A percentile compares a stretch with the other conserved stretches of the same genome.
Evolutionary conservation across 2,113 vertebrate species (phyloP).

Genomic region (Microtus ochrogaster): DNA sequence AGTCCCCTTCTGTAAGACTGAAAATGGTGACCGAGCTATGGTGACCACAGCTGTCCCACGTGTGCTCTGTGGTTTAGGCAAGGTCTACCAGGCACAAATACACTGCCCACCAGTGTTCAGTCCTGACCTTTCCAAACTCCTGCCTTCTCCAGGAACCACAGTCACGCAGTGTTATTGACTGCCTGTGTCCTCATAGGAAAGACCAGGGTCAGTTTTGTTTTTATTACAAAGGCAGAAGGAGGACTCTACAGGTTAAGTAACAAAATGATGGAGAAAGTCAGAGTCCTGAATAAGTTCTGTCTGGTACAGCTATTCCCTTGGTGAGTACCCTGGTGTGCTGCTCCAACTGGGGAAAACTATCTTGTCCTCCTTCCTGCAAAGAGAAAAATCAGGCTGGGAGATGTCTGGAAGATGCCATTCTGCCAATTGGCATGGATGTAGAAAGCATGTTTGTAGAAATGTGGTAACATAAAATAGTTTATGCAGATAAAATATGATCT

Average conservation of each 20-base stretch:
- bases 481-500: conserved; percentile 43
- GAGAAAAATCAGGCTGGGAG: not conserved
- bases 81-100: not conserved
- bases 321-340: too few relatives aligned
- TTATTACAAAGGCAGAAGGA: not conserved
- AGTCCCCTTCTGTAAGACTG: not conserved
- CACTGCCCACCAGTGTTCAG: not conserved
- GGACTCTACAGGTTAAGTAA: conserved; percentile 5
- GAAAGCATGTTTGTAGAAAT: not conserved
- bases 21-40: not conserved
- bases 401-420: not conserved
- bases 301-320: not conserved
- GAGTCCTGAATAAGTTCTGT: not conserved
- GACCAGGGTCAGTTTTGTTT: not conserved
- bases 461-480: not conserved
- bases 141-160: not conserved
- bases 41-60: not conserved
- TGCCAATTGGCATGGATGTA: not conserved
- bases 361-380: not conserved
- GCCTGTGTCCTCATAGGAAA: not conserved
- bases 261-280: conserved; percentile 10
- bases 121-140: not conserved
- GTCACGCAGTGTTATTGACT: not conserved
- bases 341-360: not conserved
- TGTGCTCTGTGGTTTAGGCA: not conserved